Evolutionary conservation across 1,140 invertebrate genomes (phyloP).

Genomic region (Trichonephila inaurata): DNA sequence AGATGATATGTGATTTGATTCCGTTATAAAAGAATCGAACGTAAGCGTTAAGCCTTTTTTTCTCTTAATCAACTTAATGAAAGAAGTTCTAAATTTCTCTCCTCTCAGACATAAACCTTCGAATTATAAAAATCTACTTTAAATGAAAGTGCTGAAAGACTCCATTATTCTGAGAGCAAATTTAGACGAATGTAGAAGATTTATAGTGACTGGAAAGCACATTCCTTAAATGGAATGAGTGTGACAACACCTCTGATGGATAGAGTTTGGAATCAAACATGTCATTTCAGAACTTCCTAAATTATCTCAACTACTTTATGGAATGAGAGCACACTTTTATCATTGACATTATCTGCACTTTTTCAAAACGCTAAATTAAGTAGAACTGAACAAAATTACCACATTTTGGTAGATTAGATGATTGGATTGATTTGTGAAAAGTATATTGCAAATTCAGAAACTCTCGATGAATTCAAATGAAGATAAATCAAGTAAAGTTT

Average conservation of each 20-base stretch:
- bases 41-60: no score
- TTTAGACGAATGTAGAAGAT: not conserved
- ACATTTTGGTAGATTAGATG: no score
- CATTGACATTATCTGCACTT: not conserved
- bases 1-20: no score
- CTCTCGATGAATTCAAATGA: no score
- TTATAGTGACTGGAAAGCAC: not conserved
- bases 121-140: not conserved
- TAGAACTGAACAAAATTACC: no score
- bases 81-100: no score
- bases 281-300: constrained; percentile 36
- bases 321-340: constrained; percentile 10
- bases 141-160: not conserved
- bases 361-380: not conserved
- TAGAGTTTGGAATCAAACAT: not conserved
- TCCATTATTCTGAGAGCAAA: not conserved
- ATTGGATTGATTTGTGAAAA: no score
- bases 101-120: no score
- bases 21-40: no score
- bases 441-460: no score
- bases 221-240: constrained; percentile 1
- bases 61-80: no score
- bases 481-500: no score
- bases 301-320: constrained; percentile 31
- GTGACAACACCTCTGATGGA: constrained; percentile 27